A percentile compares a stretch with the other conserved stretches of the same genome.
Conservation (phyloP, 2,888 invertebrate genomes). For the Synergus laeviventris region DNA sequence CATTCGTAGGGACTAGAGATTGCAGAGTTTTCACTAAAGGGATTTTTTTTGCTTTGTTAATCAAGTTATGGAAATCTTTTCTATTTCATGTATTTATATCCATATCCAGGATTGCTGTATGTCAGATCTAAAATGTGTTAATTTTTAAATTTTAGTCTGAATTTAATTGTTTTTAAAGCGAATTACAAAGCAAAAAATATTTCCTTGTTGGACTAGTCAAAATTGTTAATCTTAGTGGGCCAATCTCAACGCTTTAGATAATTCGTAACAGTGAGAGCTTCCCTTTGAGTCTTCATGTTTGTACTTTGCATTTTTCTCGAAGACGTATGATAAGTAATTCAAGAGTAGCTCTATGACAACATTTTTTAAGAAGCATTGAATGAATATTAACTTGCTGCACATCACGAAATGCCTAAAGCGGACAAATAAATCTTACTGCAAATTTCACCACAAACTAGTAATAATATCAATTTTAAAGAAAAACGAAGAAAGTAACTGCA, state of each 20-base stretch:
- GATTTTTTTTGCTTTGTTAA: background rate
- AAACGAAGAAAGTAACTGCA: constrained; percentile 28
- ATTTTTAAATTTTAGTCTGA: background rate
- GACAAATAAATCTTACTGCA: constrained; percentile 11
- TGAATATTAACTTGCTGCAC: constrained; percentile 12
- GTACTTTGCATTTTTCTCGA: constrained; percentile 17
- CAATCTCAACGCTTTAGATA: constrained; percentile 15
- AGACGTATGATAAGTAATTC: background rate
- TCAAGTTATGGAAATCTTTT: background rate
- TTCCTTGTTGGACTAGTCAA: constrained; percentile 30
- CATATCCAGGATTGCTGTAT: background rate
- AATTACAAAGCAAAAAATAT: constrained; percentile 3
- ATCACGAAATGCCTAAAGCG: constrained; percentile 21
- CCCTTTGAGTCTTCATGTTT: background rate
- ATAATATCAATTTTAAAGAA: background rate
- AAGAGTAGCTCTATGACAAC: background rate
- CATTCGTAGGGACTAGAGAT: background rate
- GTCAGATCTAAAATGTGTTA: too few species aligned
- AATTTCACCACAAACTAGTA: background rate
- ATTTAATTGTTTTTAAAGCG: background rate
- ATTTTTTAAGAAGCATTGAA: constrained; percentile 11
- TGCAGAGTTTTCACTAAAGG: constrained; percentile 12
- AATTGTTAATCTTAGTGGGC: constrained; percentile 15
- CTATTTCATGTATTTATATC: background rate
- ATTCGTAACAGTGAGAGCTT: constrained; percentile 15